Base-by-base conservation (phyloP, 2,888 invertebrate genomes). In the Chloroclysta siterata region DNA sequence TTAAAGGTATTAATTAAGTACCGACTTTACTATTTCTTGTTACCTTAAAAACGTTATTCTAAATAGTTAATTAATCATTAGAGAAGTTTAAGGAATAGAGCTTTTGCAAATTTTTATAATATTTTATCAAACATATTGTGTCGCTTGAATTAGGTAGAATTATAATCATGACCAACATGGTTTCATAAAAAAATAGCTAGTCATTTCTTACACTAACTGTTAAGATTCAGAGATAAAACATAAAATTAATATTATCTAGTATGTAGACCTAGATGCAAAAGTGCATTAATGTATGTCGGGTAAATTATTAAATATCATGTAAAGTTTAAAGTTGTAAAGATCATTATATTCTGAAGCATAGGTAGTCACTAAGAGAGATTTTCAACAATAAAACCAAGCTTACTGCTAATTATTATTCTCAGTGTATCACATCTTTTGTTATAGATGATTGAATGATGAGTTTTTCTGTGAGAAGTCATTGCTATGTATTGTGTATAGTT, bases 391-490 rank as follows among this genome's bases (percentile, higher is more conserved):
- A 61, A 61, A 61, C 54, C 28, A 11, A 61, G 50, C 29, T 15
- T 14, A 51, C 51, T 58, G 53, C 42, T 51, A 33, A 57, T 61
- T 58, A 57, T 61, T 58, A 47, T 62, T 65, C 61, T 65, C 58
- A 61, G 66, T 57, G 54, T 66, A 58, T 60, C 62, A 66, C 58
- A 63, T 60, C 62, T 52, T 62, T 57, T 63, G 60, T 65, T 65
- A 48, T 53, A 47, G 58, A 58, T 61, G 53, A 57, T 65, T 51
- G 53, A 50, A 72, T 69, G 65, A 73, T 68, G 69, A 68, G 75
- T 80, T 81, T 81, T 78, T 77, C 78, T 77, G 73, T 77, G 76
- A 70, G 71, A 78, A 72, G 72, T 63, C 52, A 59, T 65, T 69
- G 68, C 72, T 74, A 73, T 74, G 72, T 74, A 76, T 79, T 76